Evolutionary conservation across 2,113 vertebrate species (phyloP), one percentile per base, ranked within the genome.

Genomic region (Nyctereutes procyonoides): DNA sequence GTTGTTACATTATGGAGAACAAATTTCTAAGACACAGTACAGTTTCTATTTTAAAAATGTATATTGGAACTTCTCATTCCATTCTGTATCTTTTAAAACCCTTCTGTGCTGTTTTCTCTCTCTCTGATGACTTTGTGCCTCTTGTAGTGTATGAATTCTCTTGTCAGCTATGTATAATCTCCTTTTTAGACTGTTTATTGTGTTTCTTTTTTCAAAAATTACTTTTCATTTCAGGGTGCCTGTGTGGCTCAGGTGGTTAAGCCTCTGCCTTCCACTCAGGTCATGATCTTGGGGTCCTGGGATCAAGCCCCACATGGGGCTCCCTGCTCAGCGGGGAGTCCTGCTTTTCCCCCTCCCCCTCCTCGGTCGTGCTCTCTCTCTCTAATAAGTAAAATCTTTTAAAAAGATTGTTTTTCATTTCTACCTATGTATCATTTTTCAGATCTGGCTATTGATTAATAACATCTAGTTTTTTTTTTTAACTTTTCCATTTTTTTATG

Each of bases 91-190:
- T 76, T 56, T 90, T 79, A 85, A 76, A 76, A 4, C 30, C 26
- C 48, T 35, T 74, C 28, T 67, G 1, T 93, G 8, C 77, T 43
- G 5, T 65, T 30, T 85, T 85, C 55, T 77, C 32, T 91, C 93
- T 88, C 16, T 90, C 56, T 62, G 67, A 73, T 94, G 48, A 22
- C 30, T 69, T 89, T 38, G 7, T 92, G 53, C 30, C 56, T 74
- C 28, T 90, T 90, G 19, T 81, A 48, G 51, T 90, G 88, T 62
- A 87, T 94, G 43, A 95, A 67, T 90, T 95, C 11, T 80, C 20
- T 83, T 14, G 14, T 67, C 8, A 86, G 32, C 17, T 51, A 0
- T 88, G 12, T 53, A 12, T 82, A 69, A 88, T 73, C 55, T 94
- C 38, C 38, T 93, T 73, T 73, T 90, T 88, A 94, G 56, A 74